phyloP scores from a whole-genome alignment of 2,113 vertebrate species.

The Varanus salvator region DNA sequence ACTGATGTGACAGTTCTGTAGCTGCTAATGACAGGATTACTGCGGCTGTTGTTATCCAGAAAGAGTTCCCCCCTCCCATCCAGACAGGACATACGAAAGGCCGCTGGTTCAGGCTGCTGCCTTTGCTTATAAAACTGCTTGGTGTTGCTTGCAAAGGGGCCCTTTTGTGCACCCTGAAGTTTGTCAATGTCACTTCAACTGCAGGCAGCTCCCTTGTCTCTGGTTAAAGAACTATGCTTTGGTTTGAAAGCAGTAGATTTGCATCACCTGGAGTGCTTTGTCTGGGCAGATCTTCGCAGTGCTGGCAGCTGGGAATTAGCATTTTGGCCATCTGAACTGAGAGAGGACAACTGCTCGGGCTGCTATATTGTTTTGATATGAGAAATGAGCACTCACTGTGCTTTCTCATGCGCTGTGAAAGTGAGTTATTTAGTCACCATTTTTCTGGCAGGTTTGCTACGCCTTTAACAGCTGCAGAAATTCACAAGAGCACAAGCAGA shows the following conservation, averaged over 20 bases:
- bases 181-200: constrained; percentile 58
- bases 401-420: constrained; percentile 5
- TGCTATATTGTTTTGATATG: constrained; percentile 19
- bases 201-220: constrained; percentile 12
- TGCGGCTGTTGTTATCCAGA: constrained; percentile 64
- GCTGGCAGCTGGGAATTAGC: constrained; percentile 31
- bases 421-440: background rate
- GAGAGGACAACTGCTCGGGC: constrained; percentile 27
- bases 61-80: constrained; percentile 19
- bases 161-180: constrained; percentile 51
- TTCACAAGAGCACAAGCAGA: background rate
- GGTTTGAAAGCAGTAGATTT: background rate
- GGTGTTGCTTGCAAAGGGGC: constrained; percentile 36
- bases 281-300: constrained; percentile 27
- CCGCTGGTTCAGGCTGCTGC: constrained; percentile 54
- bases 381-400: constrained; percentile 1
- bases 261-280: background rate
- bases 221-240: constrained; percentile 11
- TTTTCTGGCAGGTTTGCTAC: background rate
- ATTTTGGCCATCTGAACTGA: constrained; percentile 53
- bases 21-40: constrained; percentile 69
- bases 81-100: constrained; percentile 45
- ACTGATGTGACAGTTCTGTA: constrained; percentile 60
- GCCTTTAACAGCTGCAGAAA: background rate
- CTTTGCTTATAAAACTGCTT: constrained; percentile 54